These are phyloP conservation scores for Deroplatys truncata DNA, from an alignment of 2,888 invertebrate genomes.

Conservation along the genomic window DNA sequence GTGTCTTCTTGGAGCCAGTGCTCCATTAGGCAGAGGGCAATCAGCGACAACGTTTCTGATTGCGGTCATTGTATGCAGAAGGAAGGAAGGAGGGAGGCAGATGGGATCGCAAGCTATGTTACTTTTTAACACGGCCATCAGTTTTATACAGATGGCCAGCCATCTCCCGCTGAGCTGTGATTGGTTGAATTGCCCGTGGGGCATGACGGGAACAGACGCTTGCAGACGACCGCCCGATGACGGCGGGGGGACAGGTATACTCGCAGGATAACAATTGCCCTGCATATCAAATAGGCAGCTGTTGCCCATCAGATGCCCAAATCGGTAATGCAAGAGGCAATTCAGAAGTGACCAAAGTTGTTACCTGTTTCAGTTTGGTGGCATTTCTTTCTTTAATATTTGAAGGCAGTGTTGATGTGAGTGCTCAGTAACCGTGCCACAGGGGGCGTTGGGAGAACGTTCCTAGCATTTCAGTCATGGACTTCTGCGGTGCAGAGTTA, in stretches of 20 bases:
- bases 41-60: slow-evolving; percentile 1
- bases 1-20: not conserved
- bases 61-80: not conserved
- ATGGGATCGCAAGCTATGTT: not conserved
- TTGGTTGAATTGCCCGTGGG: not conserved
- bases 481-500: not conserved
- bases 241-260: not conserved
- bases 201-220: slow-evolving; percentile 6
- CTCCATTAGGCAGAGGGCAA: not conserved
- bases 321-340: not conserved
- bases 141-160: not conserved
- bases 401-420: not conserved
- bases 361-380: not conserved
- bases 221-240: not conserved
- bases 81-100: not conserved
- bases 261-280: not conserved
- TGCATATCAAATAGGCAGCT: not conserved
- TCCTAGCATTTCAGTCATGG: not conserved
- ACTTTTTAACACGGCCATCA: not conserved
- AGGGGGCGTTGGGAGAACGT: not conserved
- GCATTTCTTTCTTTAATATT: not conserved
- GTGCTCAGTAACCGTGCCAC: not conserved
- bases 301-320: not conserved
- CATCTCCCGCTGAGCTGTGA: not conserved
- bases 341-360: not conserved